A percentile compares a stretch with the other conserved stretches of the same genome.
Conservation (phyloP, 2,888 invertebrate genomes). For the Emesis russula region DNA sequence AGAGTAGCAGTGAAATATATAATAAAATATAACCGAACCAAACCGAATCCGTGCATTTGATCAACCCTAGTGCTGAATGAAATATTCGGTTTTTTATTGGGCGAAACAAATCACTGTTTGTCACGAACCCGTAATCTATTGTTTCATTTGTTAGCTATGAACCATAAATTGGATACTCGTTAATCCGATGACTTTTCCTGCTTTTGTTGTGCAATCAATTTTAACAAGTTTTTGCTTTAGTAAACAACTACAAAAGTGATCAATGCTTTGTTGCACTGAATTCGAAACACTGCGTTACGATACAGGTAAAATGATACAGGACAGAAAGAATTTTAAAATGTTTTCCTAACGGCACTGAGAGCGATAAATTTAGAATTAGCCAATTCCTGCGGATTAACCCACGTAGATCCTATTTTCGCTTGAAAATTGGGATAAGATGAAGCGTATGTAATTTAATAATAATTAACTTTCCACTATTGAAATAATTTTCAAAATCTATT, state of each 20-base stretch:
- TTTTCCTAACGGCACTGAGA: too few relatives aligned
- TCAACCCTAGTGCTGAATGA: constrained; percentile 5
- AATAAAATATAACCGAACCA: not conserved
- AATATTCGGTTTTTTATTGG: constrained; percentile 21
- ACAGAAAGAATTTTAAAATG: too few relatives aligned
- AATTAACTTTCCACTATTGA: too few relatives aligned
- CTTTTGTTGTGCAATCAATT: constrained; percentile 15
- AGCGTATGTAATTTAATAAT: too few relatives aligned
- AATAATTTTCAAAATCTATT: too few relatives aligned
- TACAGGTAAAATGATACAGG: not conserved
- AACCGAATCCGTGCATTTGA: constrained; percentile 1
- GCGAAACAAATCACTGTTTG: constrained; percentile 18
- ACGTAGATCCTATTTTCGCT: too few relatives aligned
- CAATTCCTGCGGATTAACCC: too few relatives aligned
- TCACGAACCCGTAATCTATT: constrained; percentile 21
- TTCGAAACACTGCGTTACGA: not conserved
- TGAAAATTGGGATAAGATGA: too few relatives aligned
- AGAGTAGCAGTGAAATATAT: not conserved
- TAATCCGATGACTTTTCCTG: constrained; percentile 10
- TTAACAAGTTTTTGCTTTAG: constrained; percentile 14
- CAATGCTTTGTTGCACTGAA: not conserved
- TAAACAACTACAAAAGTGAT: not conserved
- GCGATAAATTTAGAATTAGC: too few relatives aligned
- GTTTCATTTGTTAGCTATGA: constrained; percentile 29
- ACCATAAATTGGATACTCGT: constrained; percentile 24